A percentile compares a stretch with the other conserved stretches of the same genome.
Evolutionary conservation across 2,888 invertebrate genomes (phyloP).

Genomic region (Rhogogaster chlorosoma): DNA sequence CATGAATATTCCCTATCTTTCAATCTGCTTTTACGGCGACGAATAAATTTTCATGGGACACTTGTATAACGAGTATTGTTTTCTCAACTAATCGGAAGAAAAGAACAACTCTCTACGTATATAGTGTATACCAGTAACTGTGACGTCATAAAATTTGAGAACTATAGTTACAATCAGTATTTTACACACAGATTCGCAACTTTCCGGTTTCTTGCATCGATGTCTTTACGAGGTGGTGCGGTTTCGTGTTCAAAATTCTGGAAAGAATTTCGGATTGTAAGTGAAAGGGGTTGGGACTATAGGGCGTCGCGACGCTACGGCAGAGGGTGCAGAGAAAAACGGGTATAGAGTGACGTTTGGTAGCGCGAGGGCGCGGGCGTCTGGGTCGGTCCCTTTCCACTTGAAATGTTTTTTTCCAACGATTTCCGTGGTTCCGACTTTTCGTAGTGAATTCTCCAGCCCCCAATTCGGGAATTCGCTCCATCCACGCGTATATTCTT

Average conservation of each 20-base stretch:
- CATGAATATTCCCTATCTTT: not conserved
- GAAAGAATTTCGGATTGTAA: not conserved
- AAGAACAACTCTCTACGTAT: not conserved
- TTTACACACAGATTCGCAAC: too few relatives aligned
- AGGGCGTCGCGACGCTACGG: not conserved
- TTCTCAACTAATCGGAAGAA: not conserved
- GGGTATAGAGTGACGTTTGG: constrained; percentile 25
- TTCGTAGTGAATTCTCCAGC: constrained; percentile 47
- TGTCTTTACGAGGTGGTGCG: not conserved
- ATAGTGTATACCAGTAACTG: too few relatives aligned
- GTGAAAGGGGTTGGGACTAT: constrained; percentile 11
- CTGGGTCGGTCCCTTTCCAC: constrained; percentile 21
- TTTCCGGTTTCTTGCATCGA: not conserved
- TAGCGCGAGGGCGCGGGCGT: not conserved
- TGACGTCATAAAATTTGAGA: too few relatives aligned
- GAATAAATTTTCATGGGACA: not conserved
- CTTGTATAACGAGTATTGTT: not conserved
- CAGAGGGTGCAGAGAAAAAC: not conserved
- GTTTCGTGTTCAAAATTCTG: not conserved
- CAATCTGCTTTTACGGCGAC: not conserved
- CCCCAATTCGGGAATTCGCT: constrained; percentile 44
- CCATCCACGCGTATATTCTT: constrained; percentile 47
- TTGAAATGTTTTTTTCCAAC: constrained; percentile 37
- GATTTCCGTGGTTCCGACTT: constrained; percentile 49
- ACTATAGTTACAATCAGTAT: too few relatives aligned